Evolutionary conservation across 2,797 vertebrate species (phyloP), one percentile per base, ranked within the genome.

Genomic region (Gallinago stenura): DNA sequence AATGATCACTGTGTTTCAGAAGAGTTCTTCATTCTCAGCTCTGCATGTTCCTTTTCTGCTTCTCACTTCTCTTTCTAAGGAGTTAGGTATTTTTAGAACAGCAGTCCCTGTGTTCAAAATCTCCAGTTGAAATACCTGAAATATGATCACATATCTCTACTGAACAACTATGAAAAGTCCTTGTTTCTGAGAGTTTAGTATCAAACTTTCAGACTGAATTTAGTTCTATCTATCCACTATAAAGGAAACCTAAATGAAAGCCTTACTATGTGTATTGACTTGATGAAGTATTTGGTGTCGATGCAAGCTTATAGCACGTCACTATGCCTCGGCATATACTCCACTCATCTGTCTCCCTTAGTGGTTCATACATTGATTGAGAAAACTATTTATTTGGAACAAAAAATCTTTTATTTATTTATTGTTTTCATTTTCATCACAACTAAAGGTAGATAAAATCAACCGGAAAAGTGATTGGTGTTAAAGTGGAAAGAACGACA

Each of bases 21-120:
- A 46, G 5, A 61, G 11, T 65, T 92, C 22, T 77, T 80, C 22
- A 26, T 92, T 90, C 57, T 61, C 71, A 87, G 7, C 26, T 82
- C 73, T 68, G 20, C 17, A 8, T 65, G 26, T 22, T 92, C 20
- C 12, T 84, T 92, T 83, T 87, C 50, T 64, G 19, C 56, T 90
- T 86, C 61, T 75, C 75, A 3, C 4, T 4, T 71, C 45, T 57
- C 2, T 15, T 93, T 84, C 37, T 69, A 53, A 68, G 18, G 65
- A 78, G 17, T 35, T 56, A 53, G 12, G 11, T 81, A 71, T 89
- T 95, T 92, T 88, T 64, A 90, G 53, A 85, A 57, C 15, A 75
- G 7, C 25, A 76, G 2, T 33, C 8, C 33, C 22, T 53, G 12
- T 68, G 30, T 10, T 83, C 11, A 85, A 35, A 20, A 58, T 3